Conservation (phyloP, 2,797 vertebrate genomes). For the Trachurus trachurus region DNA sequence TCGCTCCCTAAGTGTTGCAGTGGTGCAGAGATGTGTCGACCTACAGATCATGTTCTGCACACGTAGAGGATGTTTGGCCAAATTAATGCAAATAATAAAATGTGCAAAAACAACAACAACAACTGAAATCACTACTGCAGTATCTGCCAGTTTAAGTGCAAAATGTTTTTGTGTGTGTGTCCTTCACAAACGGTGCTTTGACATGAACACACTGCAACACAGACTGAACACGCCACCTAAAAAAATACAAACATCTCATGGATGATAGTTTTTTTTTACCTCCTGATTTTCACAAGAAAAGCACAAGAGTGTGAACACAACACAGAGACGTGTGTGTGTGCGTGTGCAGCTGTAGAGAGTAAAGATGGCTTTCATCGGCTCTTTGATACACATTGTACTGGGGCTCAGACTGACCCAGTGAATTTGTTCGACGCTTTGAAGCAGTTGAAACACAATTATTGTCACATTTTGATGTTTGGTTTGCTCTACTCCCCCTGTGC, state of each 20-base stretch:
- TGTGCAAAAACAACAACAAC: no score
- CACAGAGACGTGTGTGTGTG: not conserved
- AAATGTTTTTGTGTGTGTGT: no score
- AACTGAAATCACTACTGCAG: no score
- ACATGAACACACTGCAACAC: not conserved
- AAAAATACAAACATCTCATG: not conserved
- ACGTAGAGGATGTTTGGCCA: no score
- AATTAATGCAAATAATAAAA: no score
- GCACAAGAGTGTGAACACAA: not conserved
- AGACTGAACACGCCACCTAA: not conserved
- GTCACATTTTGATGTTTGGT: conserved; percentile 59
- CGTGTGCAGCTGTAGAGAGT: conserved; percentile 7
- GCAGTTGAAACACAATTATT: conserved; percentile 52
- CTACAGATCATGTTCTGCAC: no score
- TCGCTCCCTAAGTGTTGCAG: no score
- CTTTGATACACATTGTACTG: conserved; percentile 26
- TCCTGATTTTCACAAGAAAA: conserved; percentile 2
- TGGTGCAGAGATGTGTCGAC: no score
- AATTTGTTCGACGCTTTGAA: conserved; percentile 53
- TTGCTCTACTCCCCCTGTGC: not conserved
- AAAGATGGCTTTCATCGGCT: conserved; percentile 56
- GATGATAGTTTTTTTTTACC: not conserved
- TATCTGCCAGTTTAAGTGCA: no score
- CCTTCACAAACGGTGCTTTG: not conserved
- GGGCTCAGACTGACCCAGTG: conserved; percentile 36